These are phyloP conservation scores for Xanthorhoe designata DNA, from an alignment of 2,888 invertebrate genomes.

Conservation along the genomic window DNA sequence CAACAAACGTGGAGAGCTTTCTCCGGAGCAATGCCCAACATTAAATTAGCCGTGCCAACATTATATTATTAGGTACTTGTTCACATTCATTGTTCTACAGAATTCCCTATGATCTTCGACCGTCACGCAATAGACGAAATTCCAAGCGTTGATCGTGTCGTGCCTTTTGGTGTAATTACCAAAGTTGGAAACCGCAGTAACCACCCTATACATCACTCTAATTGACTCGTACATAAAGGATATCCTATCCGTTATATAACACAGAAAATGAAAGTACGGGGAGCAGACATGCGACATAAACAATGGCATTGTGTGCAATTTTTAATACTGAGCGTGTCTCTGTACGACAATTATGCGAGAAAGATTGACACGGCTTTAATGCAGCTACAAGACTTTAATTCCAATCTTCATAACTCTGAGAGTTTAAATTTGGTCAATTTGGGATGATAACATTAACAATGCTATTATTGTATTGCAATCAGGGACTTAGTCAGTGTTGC, in stretches of 20 bases:
- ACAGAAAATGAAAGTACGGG: constrained; percentile 23
- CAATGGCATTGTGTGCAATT: constrained; percentile 30
- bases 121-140: constrained; percentile 68
- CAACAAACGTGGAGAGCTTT: constrained; percentile 72
- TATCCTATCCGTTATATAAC: constrained; percentile 20
- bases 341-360: constrained; percentile 21
- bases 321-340: constrained; percentile 16
- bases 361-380: constrained; percentile 9
- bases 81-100: constrained; percentile 57
- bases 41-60: constrained; percentile 40
- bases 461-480: constrained; percentile 25
- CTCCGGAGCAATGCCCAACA: constrained; percentile 61
- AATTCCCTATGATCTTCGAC: constrained; percentile 51
- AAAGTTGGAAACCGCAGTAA: constrained; percentile 33
- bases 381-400: background rate
- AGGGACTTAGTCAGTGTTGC: constrained; percentile 20
- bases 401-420: constrained; percentile 2
- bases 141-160: constrained; percentile 41
- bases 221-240: constrained; percentile 21
- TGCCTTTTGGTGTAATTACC: constrained; percentile 36
- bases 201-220: constrained; percentile 14
- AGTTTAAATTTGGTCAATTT: constrained; percentile 17
- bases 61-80: constrained; percentile 46
- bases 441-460: constrained; percentile 30
- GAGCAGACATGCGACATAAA: constrained; percentile 23